These are phyloP conservation scores for Tetraneura akinire DNA, from an alignment of 1,140 invertebrate species.

Conservation along the genomic window DNA sequence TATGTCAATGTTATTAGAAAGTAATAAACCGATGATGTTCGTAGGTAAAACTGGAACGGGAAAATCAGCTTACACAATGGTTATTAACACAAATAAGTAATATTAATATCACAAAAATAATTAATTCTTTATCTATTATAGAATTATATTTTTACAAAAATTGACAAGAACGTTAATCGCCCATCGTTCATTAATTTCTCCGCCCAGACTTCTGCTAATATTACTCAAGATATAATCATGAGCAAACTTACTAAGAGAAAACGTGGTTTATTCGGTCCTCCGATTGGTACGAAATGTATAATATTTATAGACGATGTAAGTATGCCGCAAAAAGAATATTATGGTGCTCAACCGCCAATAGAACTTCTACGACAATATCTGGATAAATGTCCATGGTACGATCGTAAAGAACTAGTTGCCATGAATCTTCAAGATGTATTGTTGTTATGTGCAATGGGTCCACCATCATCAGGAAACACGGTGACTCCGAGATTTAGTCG, in stretches of 20 bases:
- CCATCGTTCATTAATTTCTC: constrained; percentile 90
- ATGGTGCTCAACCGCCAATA: constrained; percentile 89
- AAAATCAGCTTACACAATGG: constrained; percentile 80
- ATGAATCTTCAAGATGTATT: constrained; percentile 87
- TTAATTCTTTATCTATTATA: constrained; percentile 53
- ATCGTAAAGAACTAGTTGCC: constrained; percentile 79
- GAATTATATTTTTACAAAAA: constrained; percentile 82
- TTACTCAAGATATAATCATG: constrained; percentile 87
- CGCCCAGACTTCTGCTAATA: constrained; percentile 88
- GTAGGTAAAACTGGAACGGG: constrained; percentile 91
- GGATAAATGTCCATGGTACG: constrained; percentile 92
- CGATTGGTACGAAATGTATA: constrained; percentile 85
- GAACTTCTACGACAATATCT: constrained; percentile 87
- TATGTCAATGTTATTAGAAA: constrained; percentile 76
- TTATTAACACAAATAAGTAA: constrained; percentile 43
- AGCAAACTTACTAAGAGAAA: constrained; percentile 33
- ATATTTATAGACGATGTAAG: constrained; percentile 94
- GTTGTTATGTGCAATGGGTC: constrained; percentile 59
- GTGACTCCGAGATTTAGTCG: constrained; percentile 73
- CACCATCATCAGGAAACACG: constrained; percentile 64
- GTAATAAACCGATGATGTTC: constrained; percentile 80
- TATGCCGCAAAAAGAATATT: constrained; percentile 84
- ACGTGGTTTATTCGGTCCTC: constrained; percentile 83
- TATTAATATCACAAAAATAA: neutral
- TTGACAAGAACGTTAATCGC: constrained; percentile 77